phyloP scores from a whole-genome alignment of 2,888 invertebrate species.

The Tenthredo livida region DNA sequence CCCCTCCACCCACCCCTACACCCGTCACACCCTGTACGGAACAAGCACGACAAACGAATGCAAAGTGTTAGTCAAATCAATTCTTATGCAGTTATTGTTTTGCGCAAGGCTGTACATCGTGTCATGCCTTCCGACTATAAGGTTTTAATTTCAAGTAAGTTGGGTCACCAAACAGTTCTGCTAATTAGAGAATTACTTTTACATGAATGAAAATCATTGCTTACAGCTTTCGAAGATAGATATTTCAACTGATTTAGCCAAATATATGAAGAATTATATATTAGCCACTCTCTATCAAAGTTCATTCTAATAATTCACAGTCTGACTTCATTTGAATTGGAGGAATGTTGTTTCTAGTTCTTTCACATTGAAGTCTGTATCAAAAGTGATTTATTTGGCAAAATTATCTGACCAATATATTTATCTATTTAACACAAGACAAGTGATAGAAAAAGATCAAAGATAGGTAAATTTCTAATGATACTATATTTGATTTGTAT shows the following conservation, averaged over 20 bases:
- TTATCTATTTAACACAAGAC: neutral
- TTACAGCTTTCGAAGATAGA: neutral
- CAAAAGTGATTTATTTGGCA: neutral
- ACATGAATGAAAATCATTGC: neutral
- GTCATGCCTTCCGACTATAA: constrained; percentile 34
- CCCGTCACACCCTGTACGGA: constrained; percentile 76
- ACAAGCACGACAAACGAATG: constrained; percentile 74
- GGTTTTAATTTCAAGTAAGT: neutral
- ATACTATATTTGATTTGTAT: constrained; percentile 6
- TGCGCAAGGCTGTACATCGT: constrained; percentile 45
- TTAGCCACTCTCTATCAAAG: neutral
- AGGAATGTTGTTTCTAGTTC: neutral
- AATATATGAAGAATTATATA: neutral
- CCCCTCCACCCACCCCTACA: constrained; percentile 77
- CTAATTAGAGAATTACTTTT: neutral
- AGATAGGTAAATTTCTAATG: neutral
- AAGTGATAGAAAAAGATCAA: neutral
- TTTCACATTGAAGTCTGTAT: neutral
- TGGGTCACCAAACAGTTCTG: constrained; percentile 17
- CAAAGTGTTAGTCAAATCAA: constrained; percentile 70
- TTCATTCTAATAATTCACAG: constrained; percentile 12
- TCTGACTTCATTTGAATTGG: neutral
- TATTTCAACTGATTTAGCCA: neutral
- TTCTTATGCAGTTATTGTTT: constrained; percentile 45
- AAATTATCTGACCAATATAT: neutral